Percentiles rank a stretch among this genome's conserved stretches.
Evolutionary conservation across 2,797 vertebrate genomes (phyloP).

Genomic region (Coendou prehensilis): DNA sequence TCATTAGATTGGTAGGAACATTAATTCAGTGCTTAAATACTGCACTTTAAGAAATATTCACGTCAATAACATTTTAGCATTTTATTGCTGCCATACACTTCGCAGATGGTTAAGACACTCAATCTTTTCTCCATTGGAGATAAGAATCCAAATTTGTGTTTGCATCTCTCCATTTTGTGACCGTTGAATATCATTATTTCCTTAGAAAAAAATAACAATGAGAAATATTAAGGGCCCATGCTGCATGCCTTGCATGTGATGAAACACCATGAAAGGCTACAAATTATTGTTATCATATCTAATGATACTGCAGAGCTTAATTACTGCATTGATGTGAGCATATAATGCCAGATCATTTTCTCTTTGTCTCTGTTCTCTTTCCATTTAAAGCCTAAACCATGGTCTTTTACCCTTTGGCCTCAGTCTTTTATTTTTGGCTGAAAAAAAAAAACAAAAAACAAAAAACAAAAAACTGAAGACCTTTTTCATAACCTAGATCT

Average conservation of each 20-base stretch:
- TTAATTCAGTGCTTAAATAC: constrained; percentile 74
- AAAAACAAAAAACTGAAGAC: constrained; percentile 41
- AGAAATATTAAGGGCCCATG: constrained; percentile 50
- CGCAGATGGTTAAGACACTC: constrained; percentile 49
- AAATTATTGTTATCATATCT: constrained; percentile 81
- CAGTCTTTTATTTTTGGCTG: constrained; percentile 68
- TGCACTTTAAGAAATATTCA: constrained; percentile 61
- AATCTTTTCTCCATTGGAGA: constrained; percentile 44
- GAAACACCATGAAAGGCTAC: constrained; percentile 68
- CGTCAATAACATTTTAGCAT: constrained; percentile 59
- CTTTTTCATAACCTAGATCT: constrained; percentile 57
- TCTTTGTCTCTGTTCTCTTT: constrained; percentile 79
- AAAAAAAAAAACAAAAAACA: constrained; percentile 61
- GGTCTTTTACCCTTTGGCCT: constrained; percentile 77
- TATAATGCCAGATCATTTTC: constrained; percentile 72
- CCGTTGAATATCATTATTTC: constrained; percentile 67
- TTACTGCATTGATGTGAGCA: constrained; percentile 70
- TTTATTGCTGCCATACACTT: constrained; percentile 61
- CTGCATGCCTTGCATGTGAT: constrained; percentile 72
- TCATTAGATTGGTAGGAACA: constrained; percentile 53
- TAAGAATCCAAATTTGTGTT: constrained; percentile 59
- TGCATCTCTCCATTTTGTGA: constrained; percentile 28
- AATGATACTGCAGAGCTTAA: constrained; percentile 79
- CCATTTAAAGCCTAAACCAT: constrained; percentile 69
- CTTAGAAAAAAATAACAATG: constrained; percentile 72